Percentiles rank a stretch among this genome's conserved stretches.
Evolutionary conservation across 1,140 invertebrate genomes (phyloP).

Genomic region (Sycobia sp.): DNA sequence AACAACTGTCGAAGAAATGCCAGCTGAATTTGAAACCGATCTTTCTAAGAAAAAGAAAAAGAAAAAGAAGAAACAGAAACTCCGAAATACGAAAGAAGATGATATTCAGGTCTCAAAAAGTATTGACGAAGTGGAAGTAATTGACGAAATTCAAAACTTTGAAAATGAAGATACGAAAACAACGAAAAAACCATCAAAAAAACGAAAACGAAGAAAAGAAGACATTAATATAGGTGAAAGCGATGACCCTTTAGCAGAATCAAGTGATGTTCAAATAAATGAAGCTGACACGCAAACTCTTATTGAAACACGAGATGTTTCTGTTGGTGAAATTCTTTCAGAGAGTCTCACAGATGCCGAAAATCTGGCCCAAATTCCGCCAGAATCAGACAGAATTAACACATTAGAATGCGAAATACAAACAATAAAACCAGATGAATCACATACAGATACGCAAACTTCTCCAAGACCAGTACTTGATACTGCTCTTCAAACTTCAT

Average conservation of each 20-base stretch:
- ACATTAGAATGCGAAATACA: conserved; percentile 39
- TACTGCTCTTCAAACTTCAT: conserved; percentile 44
- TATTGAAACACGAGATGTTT: conserved; percentile 52
- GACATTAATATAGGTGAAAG: conserved; percentile 41
- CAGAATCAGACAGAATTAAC: conserved; percentile 32
- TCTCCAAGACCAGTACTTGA: conserved; percentile 53
- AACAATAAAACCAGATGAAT: conserved; percentile 40
- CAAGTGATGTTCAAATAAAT: conserved; percentile 37
- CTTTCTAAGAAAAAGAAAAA: conserved; percentile 59
- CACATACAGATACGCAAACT: conserved; percentile 60
- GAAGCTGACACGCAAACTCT: conserved; percentile 63
- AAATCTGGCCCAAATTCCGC: conserved; percentile 27
- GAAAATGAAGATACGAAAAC: conserved; percentile 41
- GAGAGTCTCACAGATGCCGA: conserved; percentile 38
- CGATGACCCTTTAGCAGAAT: conserved; percentile 43
- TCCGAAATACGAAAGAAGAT: conserved; percentile 52
- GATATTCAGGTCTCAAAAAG: conserved; percentile 47
- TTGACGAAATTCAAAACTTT: conserved; percentile 42
- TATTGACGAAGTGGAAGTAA: conserved; percentile 48
- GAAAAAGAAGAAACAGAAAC: conserved; percentile 65
- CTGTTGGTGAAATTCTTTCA: conserved; percentile 45
- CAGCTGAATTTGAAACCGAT: conserved; percentile 46
- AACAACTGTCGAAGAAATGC: conserved; percentile 64
- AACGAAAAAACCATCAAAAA: conserved; percentile 39
- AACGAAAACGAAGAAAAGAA: conserved; percentile 43